Evolutionary conservation across 1,140 invertebrate species (phyloP).

Genomic region (Andricus grossulariae): DNA sequence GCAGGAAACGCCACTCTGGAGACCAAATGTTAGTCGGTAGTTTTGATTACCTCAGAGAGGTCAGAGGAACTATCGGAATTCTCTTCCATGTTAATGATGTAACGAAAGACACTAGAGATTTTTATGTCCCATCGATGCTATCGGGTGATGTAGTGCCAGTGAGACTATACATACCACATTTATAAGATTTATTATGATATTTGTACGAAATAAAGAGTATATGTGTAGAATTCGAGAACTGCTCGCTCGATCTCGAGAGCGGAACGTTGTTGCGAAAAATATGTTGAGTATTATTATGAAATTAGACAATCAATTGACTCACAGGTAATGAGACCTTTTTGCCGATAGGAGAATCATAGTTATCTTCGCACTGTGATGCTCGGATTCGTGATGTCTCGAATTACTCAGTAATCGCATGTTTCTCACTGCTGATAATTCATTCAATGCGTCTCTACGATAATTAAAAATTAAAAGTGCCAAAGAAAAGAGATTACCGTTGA

Average conservation of each 20-base stretch:
- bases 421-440: constrained; percentile 21
- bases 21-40: constrained; percentile 63
- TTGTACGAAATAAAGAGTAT: constrained; percentile 53
- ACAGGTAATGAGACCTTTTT: constrained; percentile 57
- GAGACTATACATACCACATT: constrained; percentile 63
- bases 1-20: constrained; percentile 61
- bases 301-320: constrained; percentile 60
- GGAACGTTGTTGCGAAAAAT: constrained; percentile 57
- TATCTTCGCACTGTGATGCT: constrained; percentile 25
- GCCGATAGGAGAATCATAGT: constrained; percentile 10
- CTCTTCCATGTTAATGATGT: constrained; percentile 47
- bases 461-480: constrained; percentile 50
- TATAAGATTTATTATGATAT: constrained; percentile 62
- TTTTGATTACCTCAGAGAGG: neutral
- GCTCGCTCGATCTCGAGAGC: constrained; percentile 19
- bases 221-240: constrained; percentile 39
- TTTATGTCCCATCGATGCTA: constrained; percentile 47
- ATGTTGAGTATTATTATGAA: constrained; percentile 62
- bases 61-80: constrained; percentile 36
- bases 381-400: constrained; percentile 4
- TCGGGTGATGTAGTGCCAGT: constrained; percentile 60
- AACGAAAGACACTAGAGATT: constrained; percentile 39
- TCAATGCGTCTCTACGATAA: constrained; percentile 4
- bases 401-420: neutral
- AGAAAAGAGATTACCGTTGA: constrained; percentile 46